Evolutionary conservation across 2,888 invertebrate genomes (phyloP), one percentile per base, ranked within the genome.

Genomic region (Calephelis perditalis): DNA sequence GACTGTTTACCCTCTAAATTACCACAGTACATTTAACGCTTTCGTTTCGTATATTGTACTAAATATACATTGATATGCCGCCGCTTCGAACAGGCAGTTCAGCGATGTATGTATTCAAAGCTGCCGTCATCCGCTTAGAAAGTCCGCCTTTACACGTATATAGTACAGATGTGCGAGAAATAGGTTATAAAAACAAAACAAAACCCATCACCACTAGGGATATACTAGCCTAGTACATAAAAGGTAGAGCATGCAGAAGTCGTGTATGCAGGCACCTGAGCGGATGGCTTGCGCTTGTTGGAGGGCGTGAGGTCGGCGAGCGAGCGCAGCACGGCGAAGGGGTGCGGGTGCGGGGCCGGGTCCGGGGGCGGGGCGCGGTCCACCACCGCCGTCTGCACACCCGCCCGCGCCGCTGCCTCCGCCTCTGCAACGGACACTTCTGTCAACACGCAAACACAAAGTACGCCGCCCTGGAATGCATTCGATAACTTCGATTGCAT

Each of bases 401-500:
- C 97, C 0, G 96, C 95, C 44, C 90, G 80, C 54, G 92, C 92
- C 0, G 98, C 98, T 57, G 98, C 97, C 76, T 92, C 91, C 0
- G 96, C 97, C 87, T 98, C 98, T 97, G 26, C 37, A 11, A 52
- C 4, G n/a, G 5, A 15, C 10, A 43, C 8, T 26, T 43, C 8
- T 66, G 65, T 4, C 26, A 26, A 26, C 26, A 26, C 26, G 26
- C 26, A 26, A 26, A 26, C 3, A 26, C 26, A 4, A 26, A 26
- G 2, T 26, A 26, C 26, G 26, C 26, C 26, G 26, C 3, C 26
- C 3, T 26, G 26, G 26, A 26, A 26, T 26, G 26, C 26, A 3
- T 26, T 26, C 26, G 26, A 26, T 26, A 26, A 26, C 26, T 26
- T 26, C 26, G 26, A 26, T 26, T 26, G 26, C 26, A 3, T 0